A percentile compares a stretch with the other conserved stretches of the same genome.
phyloP scores from a whole-genome alignment of 2,797 vertebrate genomes.

The Eospalax fontanierii region DNA sequence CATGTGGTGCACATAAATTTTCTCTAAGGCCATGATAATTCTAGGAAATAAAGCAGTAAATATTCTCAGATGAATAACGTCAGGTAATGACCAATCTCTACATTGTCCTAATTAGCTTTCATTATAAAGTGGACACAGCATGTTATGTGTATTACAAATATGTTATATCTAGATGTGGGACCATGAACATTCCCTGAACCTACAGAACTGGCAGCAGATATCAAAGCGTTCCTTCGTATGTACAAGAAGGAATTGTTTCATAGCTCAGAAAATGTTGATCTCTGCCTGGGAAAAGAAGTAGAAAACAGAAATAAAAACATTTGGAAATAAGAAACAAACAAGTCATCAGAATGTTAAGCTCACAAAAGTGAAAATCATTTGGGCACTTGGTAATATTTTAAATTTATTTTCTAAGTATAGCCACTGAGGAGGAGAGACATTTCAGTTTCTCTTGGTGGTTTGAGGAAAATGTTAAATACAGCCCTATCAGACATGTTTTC shows the following conservation, averaged over 20 bases:
- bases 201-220: background rate
- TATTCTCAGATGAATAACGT: background rate
- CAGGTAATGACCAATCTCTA: background rate
- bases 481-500: background rate
- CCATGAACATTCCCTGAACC: background rate
- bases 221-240: background rate
- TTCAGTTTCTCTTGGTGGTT: background rate
- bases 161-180: background rate
- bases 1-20: background rate
- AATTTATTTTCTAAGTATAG: background rate
- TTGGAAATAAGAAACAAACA: background rate
- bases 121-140: too few relatives aligned
- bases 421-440: conserved; percentile 2
- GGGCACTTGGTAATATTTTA: background rate
- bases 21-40: background rate
- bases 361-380: conserved; percentile 8
- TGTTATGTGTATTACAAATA: too few relatives aligned
- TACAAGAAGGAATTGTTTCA: background rate
- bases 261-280: background rate
- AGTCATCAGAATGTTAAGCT: background rate
- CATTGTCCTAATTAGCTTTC: background rate
- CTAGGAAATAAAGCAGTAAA: background rate
- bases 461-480: background rate
- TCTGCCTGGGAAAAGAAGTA: background rate
- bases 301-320: background rate